phyloP scores from a whole-genome alignment of 2,797 vertebrate species.

The Monodelphis domestica region DNA sequence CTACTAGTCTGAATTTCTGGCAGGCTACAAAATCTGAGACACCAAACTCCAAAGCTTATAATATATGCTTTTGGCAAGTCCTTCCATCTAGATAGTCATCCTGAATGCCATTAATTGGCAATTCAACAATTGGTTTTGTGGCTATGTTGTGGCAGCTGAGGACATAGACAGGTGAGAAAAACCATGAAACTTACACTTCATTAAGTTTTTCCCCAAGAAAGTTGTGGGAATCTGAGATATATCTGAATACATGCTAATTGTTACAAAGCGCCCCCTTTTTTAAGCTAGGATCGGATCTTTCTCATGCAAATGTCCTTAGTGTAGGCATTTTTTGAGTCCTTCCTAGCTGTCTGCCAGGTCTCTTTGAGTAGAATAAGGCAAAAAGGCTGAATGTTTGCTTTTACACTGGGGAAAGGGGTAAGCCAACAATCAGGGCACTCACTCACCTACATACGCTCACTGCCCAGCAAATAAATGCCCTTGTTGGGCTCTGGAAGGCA shows the following conservation, averaged over 20 bases:
- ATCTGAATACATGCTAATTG: too few relatives aligned
- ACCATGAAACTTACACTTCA: accelerated
- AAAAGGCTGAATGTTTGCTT: not conserved
- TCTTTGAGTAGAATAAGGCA: not conserved
- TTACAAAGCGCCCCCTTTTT: not conserved
- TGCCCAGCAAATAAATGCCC: not conserved
- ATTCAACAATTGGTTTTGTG: not conserved
- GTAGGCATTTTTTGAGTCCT: not conserved
- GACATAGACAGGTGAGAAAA: not conserved
- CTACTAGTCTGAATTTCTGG: not conserved
- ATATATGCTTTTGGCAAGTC: not conserved
- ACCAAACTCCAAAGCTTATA: not conserved
- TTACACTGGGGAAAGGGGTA: not conserved
- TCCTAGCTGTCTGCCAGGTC: not conserved
- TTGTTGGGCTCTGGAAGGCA: not conserved
- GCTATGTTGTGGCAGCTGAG: not conserved
- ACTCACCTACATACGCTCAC: not conserved
- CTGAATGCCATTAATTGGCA: not conserved
- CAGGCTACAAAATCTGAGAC: too few relatives aligned
- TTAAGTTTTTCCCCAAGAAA: not conserved
- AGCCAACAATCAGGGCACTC: not conserved
- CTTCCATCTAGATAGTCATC: not conserved
- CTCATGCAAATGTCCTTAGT: not conserved
- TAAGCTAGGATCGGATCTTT: too few relatives aligned
- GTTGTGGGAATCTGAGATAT: not conserved